Conservation (phyloP, 2,113 vertebrate genomes). For the Mixornis gularis region DNA sequence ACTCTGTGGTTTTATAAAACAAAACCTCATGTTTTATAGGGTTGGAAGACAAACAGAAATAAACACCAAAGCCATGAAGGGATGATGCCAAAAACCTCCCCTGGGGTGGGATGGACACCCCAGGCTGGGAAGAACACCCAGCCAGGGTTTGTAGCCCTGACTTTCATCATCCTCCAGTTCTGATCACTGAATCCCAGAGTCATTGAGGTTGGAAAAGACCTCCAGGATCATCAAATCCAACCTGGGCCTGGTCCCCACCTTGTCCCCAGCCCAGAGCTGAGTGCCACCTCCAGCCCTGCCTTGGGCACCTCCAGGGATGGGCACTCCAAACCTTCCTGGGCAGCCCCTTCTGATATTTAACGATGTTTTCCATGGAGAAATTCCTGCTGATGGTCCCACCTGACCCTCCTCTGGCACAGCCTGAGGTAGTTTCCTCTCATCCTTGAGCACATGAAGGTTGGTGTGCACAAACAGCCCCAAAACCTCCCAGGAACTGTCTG, state of each 20-base stretch:
- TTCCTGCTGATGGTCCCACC: not conserved
- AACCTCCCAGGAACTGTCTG: not conserved
- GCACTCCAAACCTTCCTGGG: not conserved
- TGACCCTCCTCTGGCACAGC: not conserved
- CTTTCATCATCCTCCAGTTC: not conserved
- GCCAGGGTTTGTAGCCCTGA: not conserved
- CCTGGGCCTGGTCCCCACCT: rapidly evolving
- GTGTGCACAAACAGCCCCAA: too few relatives aligned
- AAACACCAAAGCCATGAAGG: not conserved
- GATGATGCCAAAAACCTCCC: not conserved
- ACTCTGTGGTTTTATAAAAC: not conserved
- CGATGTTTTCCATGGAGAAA: not conserved
- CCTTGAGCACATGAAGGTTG: rapidly evolving
- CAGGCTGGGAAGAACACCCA: not conserved
- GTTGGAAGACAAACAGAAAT: not conserved
- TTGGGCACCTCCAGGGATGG: not conserved
- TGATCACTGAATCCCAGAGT: too few relatives aligned
- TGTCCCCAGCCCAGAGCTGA: not conserved
- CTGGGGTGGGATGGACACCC: not conserved
- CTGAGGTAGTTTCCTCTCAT: rapidly evolving
- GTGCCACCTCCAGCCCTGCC: not conserved
- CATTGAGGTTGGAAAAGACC: not conserved
- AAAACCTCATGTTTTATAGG: not conserved
- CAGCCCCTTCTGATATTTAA: not conserved
- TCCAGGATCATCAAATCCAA: rapidly evolving